These are phyloP conservation scores for Lepidostoma basale DNA, from an alignment of 1,140 invertebrate genomes.

Conservation along the genomic window DNA sequence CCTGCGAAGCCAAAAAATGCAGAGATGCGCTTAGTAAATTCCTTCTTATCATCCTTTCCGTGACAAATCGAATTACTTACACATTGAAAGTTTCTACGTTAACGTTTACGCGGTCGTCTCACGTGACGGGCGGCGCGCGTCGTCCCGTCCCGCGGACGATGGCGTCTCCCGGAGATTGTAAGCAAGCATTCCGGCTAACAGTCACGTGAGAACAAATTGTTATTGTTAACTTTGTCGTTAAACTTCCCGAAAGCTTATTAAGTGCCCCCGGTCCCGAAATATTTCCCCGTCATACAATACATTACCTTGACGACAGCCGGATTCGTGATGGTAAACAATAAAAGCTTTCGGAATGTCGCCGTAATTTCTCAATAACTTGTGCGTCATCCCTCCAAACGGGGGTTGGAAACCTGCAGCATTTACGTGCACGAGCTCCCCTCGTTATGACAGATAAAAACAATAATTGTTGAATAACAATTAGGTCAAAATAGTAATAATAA, in stretches of 20 bases:
- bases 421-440: too few species aligned
- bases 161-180: background rate
- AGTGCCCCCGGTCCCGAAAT: background rate
- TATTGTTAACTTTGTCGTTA: conserved; percentile 13
- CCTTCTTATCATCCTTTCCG: background rate
- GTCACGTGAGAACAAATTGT: conserved; percentile 15
- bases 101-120: background rate
- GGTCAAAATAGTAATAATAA: too few species aligned
- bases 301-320: background rate
- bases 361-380: too few species aligned
- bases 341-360: background rate
- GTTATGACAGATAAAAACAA: too few species aligned
- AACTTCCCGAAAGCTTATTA: conserved; percentile 19
- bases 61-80: background rate
- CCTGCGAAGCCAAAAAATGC: too few species aligned
- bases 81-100: background rate
- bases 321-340: background rate
- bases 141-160: background rate
- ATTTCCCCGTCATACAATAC: background rate
- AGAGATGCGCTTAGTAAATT: too few species aligned
- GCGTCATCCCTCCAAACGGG: too few species aligned
- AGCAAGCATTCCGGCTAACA: background rate
- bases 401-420: too few species aligned
- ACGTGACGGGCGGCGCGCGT: too few species aligned
- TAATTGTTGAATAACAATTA: too few species aligned